Evolutionary conservation across 1,140 invertebrate species (phyloP), one percentile per base, ranked within the genome.

Genomic region (Aleiodes sp.): DNA sequence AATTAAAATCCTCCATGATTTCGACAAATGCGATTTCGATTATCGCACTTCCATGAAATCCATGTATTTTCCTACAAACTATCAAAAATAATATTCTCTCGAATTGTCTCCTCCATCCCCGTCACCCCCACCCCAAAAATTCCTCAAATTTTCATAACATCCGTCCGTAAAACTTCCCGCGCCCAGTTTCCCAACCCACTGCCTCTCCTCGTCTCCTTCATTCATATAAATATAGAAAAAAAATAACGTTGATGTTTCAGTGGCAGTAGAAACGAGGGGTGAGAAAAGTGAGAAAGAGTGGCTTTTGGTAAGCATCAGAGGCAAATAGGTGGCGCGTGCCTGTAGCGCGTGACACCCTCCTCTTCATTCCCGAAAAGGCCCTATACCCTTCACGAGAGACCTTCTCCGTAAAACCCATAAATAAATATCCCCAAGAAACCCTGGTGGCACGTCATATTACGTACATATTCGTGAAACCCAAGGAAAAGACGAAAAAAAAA

Each of bases 261-360:
- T 7, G 57, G 16, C 57, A 37, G 66, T 12, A 14, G 60, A 65
- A 63, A 65, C 52, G 52, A 10, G 46, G 62, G 31, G 29, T 61
- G 12, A 14, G 28, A 39, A 24, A 68, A 70, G 41, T 41, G 65
- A 57, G 56, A 68, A 16, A 26, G 63, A 56, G 14, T 37, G 19
- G 12, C 4, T 14, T 21, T 16, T 37, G 56, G 43, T 14, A 60
- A 43, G 68, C 26, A 65, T 10, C 39, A 57, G 66, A 63, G 35
- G 41, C 35, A 62, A 56, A 70, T 68, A 65, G 67, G 73, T 76
- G 82, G 78, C 84, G 82, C 81, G 83, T 85, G 84, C 81, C 80
- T 59, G 33, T 77, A 70, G 46, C 46, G 46, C 46, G 46, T 52
- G 46, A 76, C 80, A 77, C 75, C 75, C 78, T 78, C 76, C 77